Base-by-base conservation (phyloP, 1,140 invertebrate species). In the Pseudomyrmex flavicornis region DNA sequence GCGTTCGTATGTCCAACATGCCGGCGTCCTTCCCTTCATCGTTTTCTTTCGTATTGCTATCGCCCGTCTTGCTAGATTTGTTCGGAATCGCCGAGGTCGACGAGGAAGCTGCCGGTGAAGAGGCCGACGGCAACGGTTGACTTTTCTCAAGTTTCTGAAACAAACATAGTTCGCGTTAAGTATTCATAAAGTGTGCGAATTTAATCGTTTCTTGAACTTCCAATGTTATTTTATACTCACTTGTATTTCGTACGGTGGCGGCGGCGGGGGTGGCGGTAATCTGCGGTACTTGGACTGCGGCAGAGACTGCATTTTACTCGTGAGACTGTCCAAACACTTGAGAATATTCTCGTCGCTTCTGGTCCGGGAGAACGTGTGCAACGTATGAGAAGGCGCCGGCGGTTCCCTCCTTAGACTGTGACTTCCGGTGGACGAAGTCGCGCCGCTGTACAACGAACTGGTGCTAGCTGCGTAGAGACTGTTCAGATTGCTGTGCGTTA, bases 301-400 rank as follows among this genome's bases (percentile, higher is more conserved):
- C 91, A 92, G 92, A 83, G 91, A 92, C 46, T 92, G 92, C 50
- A 93, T 86, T 44, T 91, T 93, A n/a, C 69, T 92, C 15, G 91
- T 74, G 26, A 93, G 86, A 0, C 91, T 83, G 70, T 96, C 96
- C 85, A 95, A 95, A 73, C 95, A 95, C 84, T 97, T 97, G 80
- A 97, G 93, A 88, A 97, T 96, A 90, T 97, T 97, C 88, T 97
- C 97, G 90, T 97, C 96, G 69, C 97, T 97, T 90, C 96, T 95
- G 13, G 97, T 96, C 86, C 97, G 94, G 50, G 95, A 94, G 91
- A 97, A 97, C 83, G 94, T 73, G 44, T 93, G 88, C 15, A 92
- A 93, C 1, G 91, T 91, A 26, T 94, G 93, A 4, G 95, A 92
- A 70, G 95, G 94, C 56, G 95, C 93, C 20, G 95, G 93, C 0